These are phyloP conservation scores for Perdita meconis DNA, from an alignment of 2,888 invertebrate genomes.

Conservation along the genomic window DNA sequence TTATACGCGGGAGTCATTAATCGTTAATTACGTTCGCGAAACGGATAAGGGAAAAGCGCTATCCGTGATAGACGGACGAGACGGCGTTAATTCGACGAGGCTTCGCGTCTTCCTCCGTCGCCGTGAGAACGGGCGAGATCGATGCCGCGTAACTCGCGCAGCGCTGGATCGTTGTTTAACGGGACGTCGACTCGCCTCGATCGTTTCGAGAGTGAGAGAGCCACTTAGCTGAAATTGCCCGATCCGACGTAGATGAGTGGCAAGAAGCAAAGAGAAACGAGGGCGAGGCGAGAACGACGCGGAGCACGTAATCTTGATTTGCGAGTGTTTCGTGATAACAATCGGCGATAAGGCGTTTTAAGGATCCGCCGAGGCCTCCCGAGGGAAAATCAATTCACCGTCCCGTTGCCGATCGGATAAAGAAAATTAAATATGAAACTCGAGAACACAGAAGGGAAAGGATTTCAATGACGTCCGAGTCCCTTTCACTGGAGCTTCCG, in stretches of 20 bases:
- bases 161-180: constrained; percentile 45
- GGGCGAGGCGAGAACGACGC: constrained; percentile 17
- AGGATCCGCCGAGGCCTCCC: constrained; percentile 22
- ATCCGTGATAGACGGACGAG: background rate
- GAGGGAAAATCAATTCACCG: constrained; percentile 32
- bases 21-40: constrained; percentile 1
- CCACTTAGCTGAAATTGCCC: constrained; percentile 66
- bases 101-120: background rate
- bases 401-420: background rate
- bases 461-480: too few relatives aligned
- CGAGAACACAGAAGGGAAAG: too few relatives aligned
- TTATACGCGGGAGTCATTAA: background rate
- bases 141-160: constrained; percentile 34
- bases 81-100: constrained; percentile 21
- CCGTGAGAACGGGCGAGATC: constrained; percentile 24
- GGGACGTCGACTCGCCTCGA: constrained; percentile 39
- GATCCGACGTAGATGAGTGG: constrained; percentile 50
- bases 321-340: constrained; percentile 38
- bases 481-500: background rate
- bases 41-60: background rate
- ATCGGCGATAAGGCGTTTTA: constrained; percentile 40
- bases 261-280: constrained; percentile 45
- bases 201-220: constrained; percentile 46
- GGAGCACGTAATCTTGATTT: constrained; percentile 49
- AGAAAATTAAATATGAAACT: background rate